Base-by-base conservation (phyloP, 2,797 vertebrate genomes). In the Buceros bicornis region DNA sequence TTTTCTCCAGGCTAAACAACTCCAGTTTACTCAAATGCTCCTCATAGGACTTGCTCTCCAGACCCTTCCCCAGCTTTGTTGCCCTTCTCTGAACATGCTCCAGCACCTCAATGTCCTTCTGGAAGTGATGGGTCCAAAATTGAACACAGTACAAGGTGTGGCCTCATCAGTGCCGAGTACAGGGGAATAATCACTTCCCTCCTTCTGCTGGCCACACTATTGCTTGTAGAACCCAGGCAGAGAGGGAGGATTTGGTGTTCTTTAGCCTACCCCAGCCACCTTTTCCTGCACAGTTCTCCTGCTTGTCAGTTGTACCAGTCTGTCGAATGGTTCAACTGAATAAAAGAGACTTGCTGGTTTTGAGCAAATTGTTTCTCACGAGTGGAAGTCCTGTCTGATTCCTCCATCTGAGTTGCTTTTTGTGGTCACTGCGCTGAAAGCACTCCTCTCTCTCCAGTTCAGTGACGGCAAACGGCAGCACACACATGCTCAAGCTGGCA, bases 351-450 rank as follows among this genome's bases (percentile, higher is more conserved):
- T 56, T 0, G 13, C 13, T 53, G 28, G 11, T 21, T 86, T 83
- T 42, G 58, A 80, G 62, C 0, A 53, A 66, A 24, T 42, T 25
- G 1, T 45, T 84, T 15, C 24, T 70, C 29, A 7, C 14, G 61
- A 53, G 10, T 64, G 54, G 45, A 76, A 82, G 17, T 35, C 12
- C 17, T 7, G 8, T 57, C 8, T 47, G 45, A 47, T 47, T 35
- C 7, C 24, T 64, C 1, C 2, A 5, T 18, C 20, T 48, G 45
- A 37, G 45, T 54, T 83, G 6, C 8, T 31, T 45, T 33, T 15
- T 2, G 0, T 6, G 33, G 17, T 4, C 37, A 33, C 7, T 1
- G 1, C n/a, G 50, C 47, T 54, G 60, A 10, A 33, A 61, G 12
- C 43, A 13, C n/a, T 77, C 7, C 15, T 54, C 13, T 77, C 43